phyloP scores from a whole-genome alignment of 2,888 invertebrate species.

The Drosophila dives region DNA sequence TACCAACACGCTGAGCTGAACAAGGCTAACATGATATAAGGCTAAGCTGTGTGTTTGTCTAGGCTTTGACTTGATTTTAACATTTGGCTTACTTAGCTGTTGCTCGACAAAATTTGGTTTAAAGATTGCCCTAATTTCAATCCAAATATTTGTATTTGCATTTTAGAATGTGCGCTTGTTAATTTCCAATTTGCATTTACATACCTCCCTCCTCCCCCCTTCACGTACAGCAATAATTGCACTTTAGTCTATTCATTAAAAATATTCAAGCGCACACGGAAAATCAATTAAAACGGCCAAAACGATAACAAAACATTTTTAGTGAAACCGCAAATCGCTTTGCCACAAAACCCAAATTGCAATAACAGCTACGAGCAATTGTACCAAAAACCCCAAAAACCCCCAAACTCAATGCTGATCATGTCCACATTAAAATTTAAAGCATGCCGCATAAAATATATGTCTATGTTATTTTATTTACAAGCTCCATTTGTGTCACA shows the following conservation, averaged over 20 bases:
- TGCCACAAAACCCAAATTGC: slow-evolving; percentile 55
- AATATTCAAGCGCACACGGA: slow-evolving; percentile 51
- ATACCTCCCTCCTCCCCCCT: not conserved
- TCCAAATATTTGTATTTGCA: slow-evolving; percentile 21
- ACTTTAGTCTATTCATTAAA: slow-evolving; percentile 61
- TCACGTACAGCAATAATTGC: slow-evolving; percentile 56
- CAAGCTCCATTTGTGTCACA: slow-evolving; percentile 32
- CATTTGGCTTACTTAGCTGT: slow-evolving; percentile 36
- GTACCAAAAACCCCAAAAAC: slow-evolving; percentile 29
- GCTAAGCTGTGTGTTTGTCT: slow-evolving; percentile 79
- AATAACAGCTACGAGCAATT: slow-evolving; percentile 10
- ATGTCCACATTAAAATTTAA: slow-evolving; percentile 53
- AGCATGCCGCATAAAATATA: slow-evolving; percentile 48
- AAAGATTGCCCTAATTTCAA: slow-evolving; percentile 24
- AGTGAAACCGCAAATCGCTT: slow-evolving; percentile 62
- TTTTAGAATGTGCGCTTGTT: not conserved
- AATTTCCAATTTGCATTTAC: slow-evolving; percentile 9
- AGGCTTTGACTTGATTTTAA: slow-evolving; percentile 73
- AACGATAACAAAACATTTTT: slow-evolving; percentile 68
- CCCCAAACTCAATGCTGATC: slow-evolving; percentile 36
- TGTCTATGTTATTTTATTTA: slow-evolving; percentile 49
- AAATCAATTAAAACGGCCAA: slow-evolving; percentile 69
- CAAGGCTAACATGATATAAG: slow-evolving; percentile 73
- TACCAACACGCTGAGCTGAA: slow-evolving; percentile 77
- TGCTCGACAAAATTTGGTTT: not conserved